Percentiles rank a stretch among this genome's conserved stretches.
These are phyloP conservation scores for Grallaria varia DNA, from an alignment of 2,113 vertebrate species.

Conservation along the genomic window DNA sequence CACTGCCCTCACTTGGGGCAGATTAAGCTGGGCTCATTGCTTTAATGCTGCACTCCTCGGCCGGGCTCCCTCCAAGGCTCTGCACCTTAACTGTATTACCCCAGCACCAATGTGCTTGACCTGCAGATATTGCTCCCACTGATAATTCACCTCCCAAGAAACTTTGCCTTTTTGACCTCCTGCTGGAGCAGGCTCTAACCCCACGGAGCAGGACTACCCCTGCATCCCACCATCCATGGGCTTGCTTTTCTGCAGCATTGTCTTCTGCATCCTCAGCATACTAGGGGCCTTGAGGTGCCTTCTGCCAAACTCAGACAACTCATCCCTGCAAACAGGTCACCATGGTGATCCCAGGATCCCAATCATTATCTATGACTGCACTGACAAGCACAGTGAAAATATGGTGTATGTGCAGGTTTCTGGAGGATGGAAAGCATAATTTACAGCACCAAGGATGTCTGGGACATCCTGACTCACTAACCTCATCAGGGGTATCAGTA, in stretches of 20 bases:
- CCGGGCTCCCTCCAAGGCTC: conserved; percentile 75
- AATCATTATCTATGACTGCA: not conserved
- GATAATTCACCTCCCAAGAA: conserved; percentile 85
- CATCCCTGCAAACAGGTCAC: not conserved
- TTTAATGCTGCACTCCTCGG: conserved; percentile 75
- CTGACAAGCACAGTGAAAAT: not conserved
- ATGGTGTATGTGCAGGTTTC: rapidly evolving
- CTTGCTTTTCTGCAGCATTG: not conserved
- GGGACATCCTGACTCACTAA: not conserved
- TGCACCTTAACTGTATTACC: conserved; percentile 87
- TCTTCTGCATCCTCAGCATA: not conserved
- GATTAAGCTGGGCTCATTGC: conserved; percentile 89
- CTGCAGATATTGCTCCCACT: conserved; percentile 77
- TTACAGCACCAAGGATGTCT: not conserved
- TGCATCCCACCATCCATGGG: not conserved
- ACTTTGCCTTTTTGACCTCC: conserved; percentile 92
- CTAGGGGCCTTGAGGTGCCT: not conserved
- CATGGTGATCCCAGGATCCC: not conserved
- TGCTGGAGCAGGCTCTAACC: conserved; percentile 41
- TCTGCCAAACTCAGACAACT: not conserved
- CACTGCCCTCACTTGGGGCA: conserved; percentile 84
- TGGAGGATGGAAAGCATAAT: not conserved
- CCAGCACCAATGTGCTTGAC: conserved; percentile 78
- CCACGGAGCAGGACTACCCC: not conserved
- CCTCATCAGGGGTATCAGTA: not conserved